phyloP scores from a whole-genome alignment of 2,113 vertebrate genomes.

The Procapra przewalskii region DNA sequence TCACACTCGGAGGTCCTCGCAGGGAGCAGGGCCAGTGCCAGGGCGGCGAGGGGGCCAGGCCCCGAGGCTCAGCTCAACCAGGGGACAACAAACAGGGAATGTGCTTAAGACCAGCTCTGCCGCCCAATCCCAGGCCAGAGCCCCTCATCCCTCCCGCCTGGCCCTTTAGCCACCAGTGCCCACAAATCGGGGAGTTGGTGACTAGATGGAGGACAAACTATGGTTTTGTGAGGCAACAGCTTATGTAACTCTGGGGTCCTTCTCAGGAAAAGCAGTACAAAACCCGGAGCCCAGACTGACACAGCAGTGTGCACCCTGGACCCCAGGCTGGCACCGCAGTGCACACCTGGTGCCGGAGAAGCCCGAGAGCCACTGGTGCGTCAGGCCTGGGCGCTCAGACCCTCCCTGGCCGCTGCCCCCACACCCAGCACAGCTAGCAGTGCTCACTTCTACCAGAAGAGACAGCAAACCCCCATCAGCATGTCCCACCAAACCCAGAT shows the following conservation, averaged over 20 bases:
- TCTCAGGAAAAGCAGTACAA: not conserved
- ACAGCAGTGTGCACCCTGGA: not conserved
- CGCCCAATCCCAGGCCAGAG: no score
- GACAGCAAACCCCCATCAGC: not conserved
- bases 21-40: not conserved
- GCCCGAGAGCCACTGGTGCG: accelerated
- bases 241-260: not conserved
- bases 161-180: accelerated
- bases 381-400: not conserved
- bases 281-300: accelerated
- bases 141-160: accelerated
- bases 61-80: accelerated
- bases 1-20: not conserved
- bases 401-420: no score
- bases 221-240: not conserved
- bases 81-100: accelerated
- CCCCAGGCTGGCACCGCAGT: accelerated
- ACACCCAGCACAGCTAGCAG: not conserved
- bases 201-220: not conserved
- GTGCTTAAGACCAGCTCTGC: no score
- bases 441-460: not conserved
- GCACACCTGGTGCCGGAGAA: no score
- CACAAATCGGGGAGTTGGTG: not conserved
- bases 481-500: not conserved
- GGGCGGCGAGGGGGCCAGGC: not conserved